phyloP scores from a whole-genome alignment of 2,797 vertebrate species.

The Microctenopoma stevenorrisi region DNA sequence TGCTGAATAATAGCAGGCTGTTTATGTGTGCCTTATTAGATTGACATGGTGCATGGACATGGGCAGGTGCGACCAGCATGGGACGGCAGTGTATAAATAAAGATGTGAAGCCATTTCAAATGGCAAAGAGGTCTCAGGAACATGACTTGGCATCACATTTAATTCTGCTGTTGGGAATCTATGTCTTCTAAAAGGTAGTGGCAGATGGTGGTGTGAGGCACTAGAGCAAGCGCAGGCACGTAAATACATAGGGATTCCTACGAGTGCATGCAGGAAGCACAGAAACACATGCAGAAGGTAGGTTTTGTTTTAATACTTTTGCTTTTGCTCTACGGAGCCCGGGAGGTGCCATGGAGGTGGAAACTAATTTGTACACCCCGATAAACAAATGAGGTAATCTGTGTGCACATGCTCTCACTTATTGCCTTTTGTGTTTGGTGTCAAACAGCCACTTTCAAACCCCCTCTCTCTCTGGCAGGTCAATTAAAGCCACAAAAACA shows the following conservation, averaged over 20 bases:
- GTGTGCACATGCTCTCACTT: too few relatives aligned
- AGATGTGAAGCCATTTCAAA: slow-evolving; percentile 59
- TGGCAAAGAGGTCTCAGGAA: slow-evolving; percentile 48
- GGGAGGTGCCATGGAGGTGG: too few relatives aligned
- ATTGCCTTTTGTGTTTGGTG: too few relatives aligned
- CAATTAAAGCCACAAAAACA: too few relatives aligned
- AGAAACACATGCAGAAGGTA: neutral
- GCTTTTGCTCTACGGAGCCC: too few relatives aligned
- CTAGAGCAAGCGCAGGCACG: slow-evolving; percentile 9
- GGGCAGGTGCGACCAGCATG: slow-evolving; percentile 54
- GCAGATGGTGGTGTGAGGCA: neutral
- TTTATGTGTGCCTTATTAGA: slow-evolving; percentile 65
- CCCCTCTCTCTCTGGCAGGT: too few relatives aligned
- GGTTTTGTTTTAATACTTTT: neutral
- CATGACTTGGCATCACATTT: slow-evolving; percentile 76
- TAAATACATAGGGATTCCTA: slow-evolving; percentile 14
- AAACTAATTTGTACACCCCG: too few relatives aligned
- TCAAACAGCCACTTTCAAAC: too few relatives aligned
- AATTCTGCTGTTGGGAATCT: slow-evolving; percentile 38
- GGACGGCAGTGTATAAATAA: slow-evolving; percentile 61
- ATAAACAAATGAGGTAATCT: too few relatives aligned
- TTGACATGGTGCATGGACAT: slow-evolving; percentile 51
- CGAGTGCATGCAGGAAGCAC: neutral
- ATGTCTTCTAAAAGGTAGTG: slow-evolving; percentile 22
- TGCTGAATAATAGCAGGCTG: slow-evolving; percentile 58